Evolutionary conservation across 2,113 vertebrate genomes (phyloP).

Genomic region (Marcusenius ussheri): DNA sequence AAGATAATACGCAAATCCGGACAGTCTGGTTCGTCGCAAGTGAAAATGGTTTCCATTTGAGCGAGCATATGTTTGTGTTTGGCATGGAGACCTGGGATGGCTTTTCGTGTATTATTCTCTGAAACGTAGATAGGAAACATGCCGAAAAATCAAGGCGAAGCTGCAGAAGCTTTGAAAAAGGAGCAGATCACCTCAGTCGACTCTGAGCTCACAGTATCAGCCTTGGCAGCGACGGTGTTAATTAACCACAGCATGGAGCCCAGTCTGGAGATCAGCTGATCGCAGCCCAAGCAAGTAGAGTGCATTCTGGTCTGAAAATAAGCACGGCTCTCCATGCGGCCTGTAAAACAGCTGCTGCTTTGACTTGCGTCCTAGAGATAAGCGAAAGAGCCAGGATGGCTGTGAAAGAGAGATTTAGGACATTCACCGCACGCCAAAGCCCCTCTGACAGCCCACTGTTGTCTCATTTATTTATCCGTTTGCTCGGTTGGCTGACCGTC

Average conservation of each 20-base stretch:
- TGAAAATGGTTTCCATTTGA: background rate
- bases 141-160: background rate
- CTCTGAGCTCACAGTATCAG: background rate
- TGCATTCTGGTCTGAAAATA: background rate
- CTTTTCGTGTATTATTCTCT: background rate
- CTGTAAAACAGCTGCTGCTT: background rate
- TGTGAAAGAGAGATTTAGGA: background rate
- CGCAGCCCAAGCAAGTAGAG: background rate
- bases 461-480: constrained; percentile 1
- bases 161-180: background rate
- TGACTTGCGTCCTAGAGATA: background rate
- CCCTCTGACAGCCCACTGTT: background rate
- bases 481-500: background rate
- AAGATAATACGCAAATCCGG: background rate
- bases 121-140: background rate
- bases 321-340: background rate
- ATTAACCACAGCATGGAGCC: background rate
- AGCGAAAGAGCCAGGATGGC: background rate
- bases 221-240: background rate
- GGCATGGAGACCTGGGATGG: background rate
- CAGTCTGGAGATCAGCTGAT: background rate
- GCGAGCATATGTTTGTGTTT: background rate
- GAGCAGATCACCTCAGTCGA: background rate
- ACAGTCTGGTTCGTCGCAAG: background rate
- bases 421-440: background rate